A percentile compares a stretch with the other conserved stretches of the same genome.
phyloP scores from a whole-genome alignment of 2,113 vertebrate species.

The Salvator merianae region DNA sequence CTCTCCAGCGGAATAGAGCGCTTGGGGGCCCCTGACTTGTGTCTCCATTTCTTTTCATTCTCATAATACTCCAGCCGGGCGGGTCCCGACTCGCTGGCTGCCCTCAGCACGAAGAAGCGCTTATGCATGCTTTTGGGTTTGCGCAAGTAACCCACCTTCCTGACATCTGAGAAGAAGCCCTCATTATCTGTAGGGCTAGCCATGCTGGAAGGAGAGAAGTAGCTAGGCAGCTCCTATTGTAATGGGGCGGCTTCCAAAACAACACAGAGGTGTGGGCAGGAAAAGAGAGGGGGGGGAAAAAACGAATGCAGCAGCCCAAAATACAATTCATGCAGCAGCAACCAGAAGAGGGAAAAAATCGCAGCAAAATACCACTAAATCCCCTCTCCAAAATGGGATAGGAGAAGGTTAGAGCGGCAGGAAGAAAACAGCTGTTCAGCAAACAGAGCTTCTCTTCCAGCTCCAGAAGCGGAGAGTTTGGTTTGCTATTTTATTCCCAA shows the following conservation, averaged over 20 bases:
- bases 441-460: constrained; percentile 63
- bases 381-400: constrained; percentile 36
- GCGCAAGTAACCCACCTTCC: constrained; percentile 92
- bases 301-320: constrained; percentile 33
- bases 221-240: constrained; percentile 16
- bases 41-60: constrained; percentile 93
- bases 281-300: not conserved
- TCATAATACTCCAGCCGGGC: constrained; percentile 91
- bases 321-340: constrained; percentile 58
- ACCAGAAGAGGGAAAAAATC: not conserved
- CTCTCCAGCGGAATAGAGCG: constrained; percentile 88
- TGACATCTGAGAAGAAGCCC: constrained; percentile 88
- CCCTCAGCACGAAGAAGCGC: constrained; percentile 90
- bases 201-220: constrained; percentile 64
- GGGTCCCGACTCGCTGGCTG: constrained; percentile 84
- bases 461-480: constrained; percentile 71
- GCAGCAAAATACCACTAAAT: constrained; percentile 36
- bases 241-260: constrained; percentile 27
- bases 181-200: constrained; percentile 82
- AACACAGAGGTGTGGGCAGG: constrained; percentile 1
- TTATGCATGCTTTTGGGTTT: constrained; percentile 95
- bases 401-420: constrained; percentile 43
- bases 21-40: constrained; percentile 89
- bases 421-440: constrained; percentile 65
- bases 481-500: constrained; percentile 67